Evolutionary conservation across 2,888 invertebrate genomes (phyloP), one percentile per base, ranked within the genome.

Genomic region (Orthosia incerta): DNA sequence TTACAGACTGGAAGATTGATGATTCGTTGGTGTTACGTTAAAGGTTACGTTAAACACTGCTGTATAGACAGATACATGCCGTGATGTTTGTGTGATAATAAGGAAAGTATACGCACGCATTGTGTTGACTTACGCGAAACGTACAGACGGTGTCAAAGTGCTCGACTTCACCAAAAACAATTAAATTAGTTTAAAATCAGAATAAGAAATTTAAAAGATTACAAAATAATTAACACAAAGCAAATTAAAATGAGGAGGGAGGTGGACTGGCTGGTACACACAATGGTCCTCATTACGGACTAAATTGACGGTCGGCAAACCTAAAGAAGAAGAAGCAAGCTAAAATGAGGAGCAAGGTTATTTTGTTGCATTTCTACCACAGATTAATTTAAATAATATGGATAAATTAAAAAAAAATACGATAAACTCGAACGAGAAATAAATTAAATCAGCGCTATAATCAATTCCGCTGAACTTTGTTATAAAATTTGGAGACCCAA

Each of bases 1-100:
- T 15, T 60, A 56, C 46, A 53, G 51, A 15, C 23, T 55, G 45
- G 9, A 26, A 75, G 66, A 85, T 83, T 66, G 66, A 67, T 67
- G 59, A 64, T 79, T 65, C 51, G 62, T 26, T 67, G 59, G 20
- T 65, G 66, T 74, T 56, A 72, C 53, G 56, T 31, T 51, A 70
- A 69, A 73, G 79, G 73, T 82, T 67, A 85, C 69, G 60, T 74
- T 64, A 56, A 76, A 65, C 12, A 59, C 48, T 71, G 1, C 13
- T 55, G 9, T 53, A 66, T 20, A 31, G 31, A 59, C 57, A 23
- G 53, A 56, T 23, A 70, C 23, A 55, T 59, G n/a, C n/a, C 48
- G 31, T 67, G 69, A 50, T 67, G 23, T 64, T 67, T 68, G 11
- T 48, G 61, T 18, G 67, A 51, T 61, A 46, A 53, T 60, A 46